Conservation (phyloP, 2,888 invertebrate genomes). For the Dasypogon diadema region DNA sequence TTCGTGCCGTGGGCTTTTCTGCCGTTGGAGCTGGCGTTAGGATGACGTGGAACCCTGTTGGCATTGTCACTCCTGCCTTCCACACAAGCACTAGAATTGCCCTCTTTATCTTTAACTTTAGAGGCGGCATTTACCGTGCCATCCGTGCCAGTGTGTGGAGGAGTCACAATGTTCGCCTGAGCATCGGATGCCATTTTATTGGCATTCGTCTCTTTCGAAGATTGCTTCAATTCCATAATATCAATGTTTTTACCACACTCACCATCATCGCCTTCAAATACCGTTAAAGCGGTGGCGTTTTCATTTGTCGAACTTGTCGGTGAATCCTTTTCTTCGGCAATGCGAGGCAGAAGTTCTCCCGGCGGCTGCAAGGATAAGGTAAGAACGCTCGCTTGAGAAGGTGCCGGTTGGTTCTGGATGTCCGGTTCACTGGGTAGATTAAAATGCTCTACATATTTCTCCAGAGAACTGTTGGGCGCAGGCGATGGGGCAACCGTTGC, state of each 20-base stretch:
- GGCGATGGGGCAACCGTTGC: neutral
- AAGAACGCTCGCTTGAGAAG: slow-evolving; percentile 58
- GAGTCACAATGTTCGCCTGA: neutral
- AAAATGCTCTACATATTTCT: slow-evolving; percentile 57
- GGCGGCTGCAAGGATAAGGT: slow-evolving; percentile 70
- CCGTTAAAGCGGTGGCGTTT: neutral
- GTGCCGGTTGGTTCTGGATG: slow-evolving; percentile 1
- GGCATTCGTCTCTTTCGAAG: slow-evolving; percentile 5
- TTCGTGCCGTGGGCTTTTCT: too few relatives aligned
- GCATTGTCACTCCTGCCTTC: neutral
- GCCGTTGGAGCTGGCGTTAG: too few relatives aligned
- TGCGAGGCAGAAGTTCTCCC: slow-evolving; percentile 79
- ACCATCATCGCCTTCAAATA: neutral
- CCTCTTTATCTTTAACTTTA: neutral
- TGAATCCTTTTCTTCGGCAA: slow-evolving; percentile 83
- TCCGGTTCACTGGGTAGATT: slow-evolving; percentile 23
- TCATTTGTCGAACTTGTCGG: slow-evolving; percentile 60
- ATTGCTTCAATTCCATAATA: neutral
- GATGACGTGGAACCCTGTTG: neutral
- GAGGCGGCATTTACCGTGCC: neutral
- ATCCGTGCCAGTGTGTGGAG: neutral
- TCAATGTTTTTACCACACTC: neutral
- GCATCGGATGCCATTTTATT: slow-evolving; percentile 2
- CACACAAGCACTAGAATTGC: neutral
- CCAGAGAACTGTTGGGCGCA: slow-evolving; percentile 51